Base-by-base conservation (phyloP, 2,888 invertebrate genomes). In the Polymixis lichenea region DNA sequence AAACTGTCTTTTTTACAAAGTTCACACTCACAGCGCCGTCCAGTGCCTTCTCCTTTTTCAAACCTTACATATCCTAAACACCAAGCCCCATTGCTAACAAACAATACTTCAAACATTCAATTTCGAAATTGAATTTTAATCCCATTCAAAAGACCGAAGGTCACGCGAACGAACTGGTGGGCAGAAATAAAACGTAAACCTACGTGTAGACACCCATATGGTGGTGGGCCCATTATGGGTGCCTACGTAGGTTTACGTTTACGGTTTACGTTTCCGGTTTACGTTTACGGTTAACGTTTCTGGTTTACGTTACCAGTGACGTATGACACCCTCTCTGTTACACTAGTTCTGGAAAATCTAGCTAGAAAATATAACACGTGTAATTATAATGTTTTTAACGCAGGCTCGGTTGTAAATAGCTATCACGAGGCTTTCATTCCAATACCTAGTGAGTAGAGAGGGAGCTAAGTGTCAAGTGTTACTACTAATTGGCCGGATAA, bases 331-430 rank as follows among this genome's bases (percentile, higher is more conserved):
- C 28, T 74, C 65, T 43, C 28, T 56, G 15, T 43, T n/a, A 19
- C 38, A 56, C 55, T 53, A 58, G 46, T 77, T 77, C n/a, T 69
- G 28, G 55, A 38, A 77, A 51, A 51, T 32, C 17, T 8, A 43
- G n/a, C 15, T 51, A 43, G 28, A 76, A 28, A 49, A 62, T 61
- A 43, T 28, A n/a, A 19, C 11, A 38, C 55, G 2, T 67, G 55
- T 38, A 38, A 61, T 46, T 46, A 55, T 22, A 49, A 61, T 68
- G 38, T 68, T 62, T 75, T 43, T 9, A 32, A 56, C 38, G 38
- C 28, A 49, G 62, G n/a, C 28, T 77, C 28, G 17, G 49, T 43
- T 38, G 51, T 22, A 49, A 49, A 75, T 32, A 55, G 25, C 25
- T 38, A 22, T 19, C 32, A 15, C 5, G 55, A 51, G 38, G 19